These are phyloP conservation scores for Limnephilus rhombicus DNA, from an alignment of 2,888 invertebrate species.

Conservation along the genomic window DNA sequence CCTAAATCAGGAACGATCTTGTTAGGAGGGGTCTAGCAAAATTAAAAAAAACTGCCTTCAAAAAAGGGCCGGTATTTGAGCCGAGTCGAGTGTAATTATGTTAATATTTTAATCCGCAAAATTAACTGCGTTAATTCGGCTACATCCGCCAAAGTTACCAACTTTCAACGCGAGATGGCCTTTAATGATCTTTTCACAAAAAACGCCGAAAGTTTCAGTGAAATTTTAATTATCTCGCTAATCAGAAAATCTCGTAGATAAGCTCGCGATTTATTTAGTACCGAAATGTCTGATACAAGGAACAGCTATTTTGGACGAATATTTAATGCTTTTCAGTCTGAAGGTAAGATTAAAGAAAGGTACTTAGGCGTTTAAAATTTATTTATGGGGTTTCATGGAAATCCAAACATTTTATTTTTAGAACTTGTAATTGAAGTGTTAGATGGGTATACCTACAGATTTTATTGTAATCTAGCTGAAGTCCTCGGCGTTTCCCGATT, in stretches of 20 bases:
- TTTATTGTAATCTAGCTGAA: too few relatives aligned
- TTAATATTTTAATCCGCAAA: constrained; percentile 15
- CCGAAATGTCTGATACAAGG: background rate
- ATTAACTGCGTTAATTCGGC: constrained; percentile 29
- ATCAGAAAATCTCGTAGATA: constrained; percentile 8
- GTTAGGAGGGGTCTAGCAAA: background rate
- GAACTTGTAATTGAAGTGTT: too few relatives aligned
- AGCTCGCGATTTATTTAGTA: background rate
- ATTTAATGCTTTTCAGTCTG: background rate
- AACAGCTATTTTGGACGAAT: background rate
- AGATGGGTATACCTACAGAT: too few relatives aligned
- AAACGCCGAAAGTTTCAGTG: constrained; percentile 19
- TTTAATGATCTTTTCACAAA: constrained; percentile 25
- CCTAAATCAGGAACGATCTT: background rate
- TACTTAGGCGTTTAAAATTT: background rate
- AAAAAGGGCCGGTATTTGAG: background rate
- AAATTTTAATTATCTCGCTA: constrained; percentile 24
- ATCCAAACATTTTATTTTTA: background rate
- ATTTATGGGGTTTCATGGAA: background rate
- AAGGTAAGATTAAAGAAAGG: background rate
- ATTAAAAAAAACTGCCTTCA: background rate
- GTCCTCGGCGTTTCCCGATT: too few relatives aligned
- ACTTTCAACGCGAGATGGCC: constrained; percentile 15
- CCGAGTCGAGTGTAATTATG: constrained; percentile 17
- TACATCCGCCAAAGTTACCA: constrained; percentile 27